Conservation (phyloP, 2,113 vertebrate genomes). For the Nettapus auritus region DNA sequence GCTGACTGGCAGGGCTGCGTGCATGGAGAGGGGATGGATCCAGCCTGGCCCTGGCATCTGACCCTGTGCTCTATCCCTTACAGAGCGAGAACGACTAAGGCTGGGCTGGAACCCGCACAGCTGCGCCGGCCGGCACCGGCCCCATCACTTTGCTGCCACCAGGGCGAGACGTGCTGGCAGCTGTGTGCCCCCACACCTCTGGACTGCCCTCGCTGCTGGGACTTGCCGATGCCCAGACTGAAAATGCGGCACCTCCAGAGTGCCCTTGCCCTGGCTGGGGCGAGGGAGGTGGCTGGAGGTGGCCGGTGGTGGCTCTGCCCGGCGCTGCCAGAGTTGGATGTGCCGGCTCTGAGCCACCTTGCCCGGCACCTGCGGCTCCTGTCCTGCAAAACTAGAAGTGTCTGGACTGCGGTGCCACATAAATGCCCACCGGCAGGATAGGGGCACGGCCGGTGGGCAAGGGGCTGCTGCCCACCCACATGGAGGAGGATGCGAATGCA, state of each 20-base stretch:
- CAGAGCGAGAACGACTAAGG: slow-evolving; percentile 47
- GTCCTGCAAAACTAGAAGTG: background rate
- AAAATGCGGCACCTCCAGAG: background rate
- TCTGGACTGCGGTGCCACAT: background rate
- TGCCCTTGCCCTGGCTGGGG: background rate
- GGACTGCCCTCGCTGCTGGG: background rate
- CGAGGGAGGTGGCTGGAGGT: background rate
- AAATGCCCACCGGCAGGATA: background rate
- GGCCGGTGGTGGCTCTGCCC: fast-evolving
- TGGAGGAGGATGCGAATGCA: background rate
- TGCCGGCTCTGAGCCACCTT: background rate
- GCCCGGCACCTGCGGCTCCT: background rate
- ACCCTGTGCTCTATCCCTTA: background rate
- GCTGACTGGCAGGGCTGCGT: background rate
- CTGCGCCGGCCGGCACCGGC: fast-evolving
- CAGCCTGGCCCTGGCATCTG: background rate
- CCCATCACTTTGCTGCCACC: background rate
- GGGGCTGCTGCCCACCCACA: fast-evolving
- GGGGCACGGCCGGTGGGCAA: fast-evolving
- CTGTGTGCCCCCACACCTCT: background rate
- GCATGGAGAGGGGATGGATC: fast-evolving
- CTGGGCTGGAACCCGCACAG: background rate
- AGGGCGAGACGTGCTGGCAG: background rate
- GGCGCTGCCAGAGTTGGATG: fast-evolving
- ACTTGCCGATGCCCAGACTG: background rate